Evolutionary conservation across 2,797 vertebrate genomes (phyloP), one percentile per base, ranked within the genome.

Genomic region (Pitangus sulphuratus): DNA sequence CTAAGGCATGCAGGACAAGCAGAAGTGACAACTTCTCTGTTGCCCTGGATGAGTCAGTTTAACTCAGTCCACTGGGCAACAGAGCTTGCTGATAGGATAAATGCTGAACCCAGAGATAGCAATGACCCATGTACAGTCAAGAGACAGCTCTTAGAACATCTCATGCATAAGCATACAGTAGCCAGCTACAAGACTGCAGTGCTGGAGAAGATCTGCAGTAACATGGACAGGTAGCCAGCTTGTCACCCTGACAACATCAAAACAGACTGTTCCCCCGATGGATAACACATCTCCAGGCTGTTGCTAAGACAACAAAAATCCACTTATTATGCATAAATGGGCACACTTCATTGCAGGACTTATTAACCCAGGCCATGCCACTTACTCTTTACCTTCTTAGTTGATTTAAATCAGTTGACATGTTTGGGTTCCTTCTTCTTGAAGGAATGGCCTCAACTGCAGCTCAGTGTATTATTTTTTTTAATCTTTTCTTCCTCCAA

Each of bases 171-270:
- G 47, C 44, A 70, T 9, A 14, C 33, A 74, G 53, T 2, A 71
- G 58, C 35, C 77, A 88, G 54, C 40, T 74, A 65, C 74, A 84
- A 72, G 53, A 56, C 48, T 66, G 68, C 68, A 54, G 65, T 62
- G 61, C 53, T 88, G 40, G 58, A 66, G 53, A 45, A 91, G 56
- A 76, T 70, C 51, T 79, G 14, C 77, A 64, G 47, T 39, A 84
- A 65, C 60, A 25, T 1, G 30, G 53, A 92, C 89, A 96, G 89
- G 93, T 91, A 96, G 54, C 83, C 18, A 16, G 72, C 65, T 87
- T 76, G 85, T 93, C 93, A 97, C 87, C 62, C 80, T 91, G 80
- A 91, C 91, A 96, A 90, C 85, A 87, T 80, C 76, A 72, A 94
- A 86, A 84, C 79, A 80, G 56, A 53, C 86, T 88, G 57, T 51